These are phyloP conservation scores for Eristalinus sepulchralis DNA, from an alignment of 2,888 invertebrate species.

Conservation along the genomic window DNA sequence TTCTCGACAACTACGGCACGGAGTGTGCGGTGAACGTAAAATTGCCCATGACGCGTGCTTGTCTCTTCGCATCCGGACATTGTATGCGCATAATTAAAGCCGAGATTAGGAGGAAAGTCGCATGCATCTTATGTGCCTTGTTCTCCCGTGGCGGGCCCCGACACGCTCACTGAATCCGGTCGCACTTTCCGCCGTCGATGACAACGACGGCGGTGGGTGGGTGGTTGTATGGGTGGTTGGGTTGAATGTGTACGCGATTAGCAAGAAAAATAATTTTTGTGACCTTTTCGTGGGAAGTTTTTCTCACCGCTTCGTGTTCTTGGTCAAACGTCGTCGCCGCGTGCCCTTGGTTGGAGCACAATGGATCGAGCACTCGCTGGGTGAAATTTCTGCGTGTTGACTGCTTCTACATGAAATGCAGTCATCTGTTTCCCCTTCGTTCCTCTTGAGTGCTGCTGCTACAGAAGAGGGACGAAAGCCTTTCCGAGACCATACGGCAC, in stretches of 20 bases:
- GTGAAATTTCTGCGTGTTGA: background rate
- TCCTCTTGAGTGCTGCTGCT: background rate
- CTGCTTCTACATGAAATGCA: background rate
- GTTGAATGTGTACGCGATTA: background rate
- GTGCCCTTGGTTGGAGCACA: background rate
- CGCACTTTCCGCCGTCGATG: background rate
- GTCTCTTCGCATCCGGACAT: constrained; percentile 36
- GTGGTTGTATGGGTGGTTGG: background rate
- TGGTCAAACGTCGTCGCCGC: background rate
- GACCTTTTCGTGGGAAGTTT: background rate
- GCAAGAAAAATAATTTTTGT: background rate
- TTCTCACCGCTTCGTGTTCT: background rate
- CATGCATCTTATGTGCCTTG: background rate
- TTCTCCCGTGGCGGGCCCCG: background rate
- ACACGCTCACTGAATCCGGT: background rate
- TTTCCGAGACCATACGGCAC: background rate
- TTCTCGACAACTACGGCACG: background rate
- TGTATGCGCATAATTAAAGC: constrained; percentile 44
- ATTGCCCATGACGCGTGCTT: constrained; percentile 53
- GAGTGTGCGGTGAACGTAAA: constrained; percentile 47
- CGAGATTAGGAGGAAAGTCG: constrained; percentile 34
- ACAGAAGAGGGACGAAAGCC: background rate
- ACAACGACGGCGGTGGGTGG: background rate
- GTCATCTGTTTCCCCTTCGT: background rate
- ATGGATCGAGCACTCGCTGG: background rate